Percentiles rank a stretch among this genome's conserved stretches.
Conservation (phyloP, 2,113 vertebrate genomes). For the Catagonus wagneri region DNA sequence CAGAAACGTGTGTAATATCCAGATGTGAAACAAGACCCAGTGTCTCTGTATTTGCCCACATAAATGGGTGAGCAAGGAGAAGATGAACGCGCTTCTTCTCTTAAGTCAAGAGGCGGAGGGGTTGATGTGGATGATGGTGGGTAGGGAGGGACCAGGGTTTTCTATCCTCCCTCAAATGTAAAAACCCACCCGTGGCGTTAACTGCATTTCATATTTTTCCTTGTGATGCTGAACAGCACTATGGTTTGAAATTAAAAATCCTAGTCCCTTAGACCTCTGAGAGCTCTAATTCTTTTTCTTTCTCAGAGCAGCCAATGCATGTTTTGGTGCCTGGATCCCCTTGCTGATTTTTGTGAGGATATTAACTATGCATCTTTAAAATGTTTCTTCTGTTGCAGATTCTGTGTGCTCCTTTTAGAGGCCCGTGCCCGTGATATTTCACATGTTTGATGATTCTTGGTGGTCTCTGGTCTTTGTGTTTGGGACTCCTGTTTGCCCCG, state of each 20-base stretch:
- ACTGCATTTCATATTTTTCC: neutral
- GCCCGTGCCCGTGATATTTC: neutral
- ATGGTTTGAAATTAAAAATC: neutral
- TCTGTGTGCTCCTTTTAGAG: neutral
- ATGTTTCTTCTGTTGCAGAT: neutral
- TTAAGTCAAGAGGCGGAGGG: neutral
- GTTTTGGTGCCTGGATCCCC: neutral
- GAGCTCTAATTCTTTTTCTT: neutral
- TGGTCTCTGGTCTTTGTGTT: neutral
- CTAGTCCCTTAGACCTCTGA: neutral
- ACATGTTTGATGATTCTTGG: fast-evolving
- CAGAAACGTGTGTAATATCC: neutral
- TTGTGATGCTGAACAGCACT: neutral
- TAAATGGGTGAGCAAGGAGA: neutral
- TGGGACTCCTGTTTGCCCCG: neutral
- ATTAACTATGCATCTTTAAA: neutral
- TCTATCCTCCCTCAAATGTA: neutral
- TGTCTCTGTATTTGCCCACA: neutral
- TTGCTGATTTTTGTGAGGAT: neutral
- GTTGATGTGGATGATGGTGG: neutral
- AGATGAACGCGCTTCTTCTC: neutral
- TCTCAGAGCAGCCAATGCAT: neutral
- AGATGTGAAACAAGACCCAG: neutral
- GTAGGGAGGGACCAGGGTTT: neutral
- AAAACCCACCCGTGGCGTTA: neutral